Conservation (phyloP, 2,797 vertebrate genomes). For the Pantherophis vulpinus region DNA sequence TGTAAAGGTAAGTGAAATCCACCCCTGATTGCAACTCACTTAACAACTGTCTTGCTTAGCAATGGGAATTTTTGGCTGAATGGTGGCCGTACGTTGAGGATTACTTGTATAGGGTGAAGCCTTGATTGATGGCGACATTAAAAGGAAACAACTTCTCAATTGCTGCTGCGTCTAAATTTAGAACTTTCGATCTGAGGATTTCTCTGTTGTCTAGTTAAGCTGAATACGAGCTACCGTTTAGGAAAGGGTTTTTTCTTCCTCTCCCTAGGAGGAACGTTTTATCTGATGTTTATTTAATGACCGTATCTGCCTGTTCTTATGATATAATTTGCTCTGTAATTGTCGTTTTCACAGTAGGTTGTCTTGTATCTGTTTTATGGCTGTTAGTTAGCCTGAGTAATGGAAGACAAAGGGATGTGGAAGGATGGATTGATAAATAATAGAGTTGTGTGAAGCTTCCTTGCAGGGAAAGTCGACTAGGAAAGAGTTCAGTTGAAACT, state of each 20-base stretch:
- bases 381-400: not conserved
- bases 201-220: not conserved
- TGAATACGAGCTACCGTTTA: not conserved
- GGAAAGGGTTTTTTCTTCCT: not conserved
- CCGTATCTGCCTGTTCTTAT: not conserved
- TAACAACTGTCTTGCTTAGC: too few species aligned
- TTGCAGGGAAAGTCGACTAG: not conserved
- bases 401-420: not conserved
- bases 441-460: not conserved
- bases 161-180: not conserved
- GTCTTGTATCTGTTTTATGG: not conserved
- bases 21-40: too few species aligned
- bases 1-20: too few species aligned
- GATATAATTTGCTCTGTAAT: not conserved
- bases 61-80: too few species aligned
- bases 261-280: not conserved
- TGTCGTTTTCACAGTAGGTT: not conserved
- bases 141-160: not conserved
- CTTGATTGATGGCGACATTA: not conserved
- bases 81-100: too few species aligned
- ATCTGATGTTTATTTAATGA: not conserved
- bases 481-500: not conserved
- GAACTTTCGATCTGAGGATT: not conserved
- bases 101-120: not conserved
- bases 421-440: not conserved